These are phyloP conservation scores for Wasmannia auropunctata DNA, from an alignment of 1,140 invertebrate species.

Conservation along the genomic window DNA sequence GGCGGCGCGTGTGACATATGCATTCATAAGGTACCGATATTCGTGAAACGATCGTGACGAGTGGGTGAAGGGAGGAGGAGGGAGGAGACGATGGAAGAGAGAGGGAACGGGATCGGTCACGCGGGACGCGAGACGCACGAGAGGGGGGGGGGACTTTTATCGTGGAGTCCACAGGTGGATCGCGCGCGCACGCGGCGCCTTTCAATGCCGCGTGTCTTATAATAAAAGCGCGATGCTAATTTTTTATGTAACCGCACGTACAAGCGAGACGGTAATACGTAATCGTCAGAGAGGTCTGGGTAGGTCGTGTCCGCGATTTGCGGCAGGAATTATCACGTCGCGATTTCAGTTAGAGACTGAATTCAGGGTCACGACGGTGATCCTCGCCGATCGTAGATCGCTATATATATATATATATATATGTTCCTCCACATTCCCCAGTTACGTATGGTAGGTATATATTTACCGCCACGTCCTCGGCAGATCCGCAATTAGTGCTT, in stretches of 20 bases:
- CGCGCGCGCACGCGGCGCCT: not conserved
- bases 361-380: too few species aligned
- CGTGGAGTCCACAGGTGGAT: not conserved
- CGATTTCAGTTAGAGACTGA: not conserved
- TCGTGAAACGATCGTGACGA: not conserved
- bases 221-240: not conserved
- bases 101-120: not conserved
- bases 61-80: not conserved
- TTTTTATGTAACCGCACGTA: not conserved
- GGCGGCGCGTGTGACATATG: not conserved
- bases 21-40: constrained; percentile 1
- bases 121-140: not conserved
- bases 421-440: not conserved
- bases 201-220: not conserved
- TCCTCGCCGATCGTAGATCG: too few species aligned
- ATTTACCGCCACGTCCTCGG: constrained; percentile 5
- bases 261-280: not conserved
- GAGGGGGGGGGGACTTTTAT: not conserved
- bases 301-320: not conserved
- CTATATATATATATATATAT: too few species aligned
- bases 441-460: too few species aligned
- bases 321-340: not conserved
- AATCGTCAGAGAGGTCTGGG: not conserved
- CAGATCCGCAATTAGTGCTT: constrained; percentile 14
- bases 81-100: not conserved